Evolutionary conservation across 2,113 vertebrate genomes (phyloP), one percentile per base, ranked within the genome.

Genomic region (Zingel zingel): DNA sequence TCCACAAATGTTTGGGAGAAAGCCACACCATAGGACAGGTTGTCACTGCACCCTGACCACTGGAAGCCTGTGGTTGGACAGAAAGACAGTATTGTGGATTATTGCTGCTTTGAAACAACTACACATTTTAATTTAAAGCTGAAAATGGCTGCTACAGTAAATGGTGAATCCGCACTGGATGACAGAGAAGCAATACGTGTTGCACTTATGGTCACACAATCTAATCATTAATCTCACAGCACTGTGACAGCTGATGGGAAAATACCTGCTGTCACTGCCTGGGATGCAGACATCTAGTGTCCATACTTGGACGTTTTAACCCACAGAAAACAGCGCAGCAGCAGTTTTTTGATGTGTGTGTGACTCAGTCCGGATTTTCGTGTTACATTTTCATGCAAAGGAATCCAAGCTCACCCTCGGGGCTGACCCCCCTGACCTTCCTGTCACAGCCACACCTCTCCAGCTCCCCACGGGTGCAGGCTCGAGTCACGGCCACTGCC

Each of bases 1-100:
- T 96, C 96, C 74, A 95, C 89, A 0, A 97, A 96, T 2, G 94
- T 94, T 83, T 96, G 96, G 66, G 96, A 97, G 87, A 96, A 96
- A n/a, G 94, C 92, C 74, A 93, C 92, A 0, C 95, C 94, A 0
- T 95, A 94, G 21, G 91, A 94, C 59, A 96, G 77, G 85, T 97
- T 96, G 86, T 96, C 95, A 53, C 96, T 97, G 90, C 96, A 97
- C 10, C 96, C 96, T 0, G 92, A 96, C 95, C 96, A 95, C 70
- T 96, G 94, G 90, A 96, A 97, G 21, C 96, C 95, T 96, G 85
- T 3, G 27, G 73, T 39, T 30, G 45, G 79, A 76, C 64, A 56
- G 36, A 33, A 30, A 36, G 5, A 23, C 13, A 45, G 10, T 14
- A 9, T 47, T 27, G 3, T 16, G 21, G 21, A 67, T 75, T 14